A percentile compares a stretch with the other conserved stretches of the same genome.
These are phyloP conservation scores for Hydropsyche tenuis DNA, from an alignment of 1,140 invertebrate species.

Conservation along the genomic window DNA sequence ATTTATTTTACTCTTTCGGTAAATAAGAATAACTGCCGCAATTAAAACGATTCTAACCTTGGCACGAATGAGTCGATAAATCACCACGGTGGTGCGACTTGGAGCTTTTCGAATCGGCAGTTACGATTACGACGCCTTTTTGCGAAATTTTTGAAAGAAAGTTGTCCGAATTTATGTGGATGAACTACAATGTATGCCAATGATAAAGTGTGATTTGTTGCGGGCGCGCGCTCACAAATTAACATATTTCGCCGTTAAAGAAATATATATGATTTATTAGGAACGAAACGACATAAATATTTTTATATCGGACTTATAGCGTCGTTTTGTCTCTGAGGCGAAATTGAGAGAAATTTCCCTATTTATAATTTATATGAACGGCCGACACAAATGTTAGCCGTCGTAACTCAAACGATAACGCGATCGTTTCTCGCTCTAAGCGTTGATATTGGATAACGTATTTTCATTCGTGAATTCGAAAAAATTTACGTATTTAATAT, in stretches of 20 bases:
- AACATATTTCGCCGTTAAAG: constrained; percentile 12
- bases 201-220: constrained; percentile 14
- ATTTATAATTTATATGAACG: too few species aligned
- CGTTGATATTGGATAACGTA: too few species aligned
- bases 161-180: neutral
- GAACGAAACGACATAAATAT: constrained; percentile 1
- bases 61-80: neutral
- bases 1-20: neutral
- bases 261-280: constrained; percentile 5
- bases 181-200: neutral
- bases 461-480: too few species aligned
- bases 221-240: neutral
- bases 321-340: neutral
- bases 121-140: constrained; percentile 8
- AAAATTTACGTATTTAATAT: too few species aligned
- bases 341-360: constrained; percentile 9
- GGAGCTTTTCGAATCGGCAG: neutral
- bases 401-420: too few species aligned
- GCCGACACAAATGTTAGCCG: too few species aligned
- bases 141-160: constrained; percentile 1
- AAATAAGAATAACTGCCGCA: constrained; percentile 4
- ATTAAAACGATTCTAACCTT: constrained; percentile 1
- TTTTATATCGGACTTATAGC: neutral
- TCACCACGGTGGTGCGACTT: too few species aligned
- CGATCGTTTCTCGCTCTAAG: too few species aligned